These are phyloP conservation scores for Margarornis squamiger DNA, from an alignment of 2,797 vertebrate species.

Conservation along the genomic window DNA sequence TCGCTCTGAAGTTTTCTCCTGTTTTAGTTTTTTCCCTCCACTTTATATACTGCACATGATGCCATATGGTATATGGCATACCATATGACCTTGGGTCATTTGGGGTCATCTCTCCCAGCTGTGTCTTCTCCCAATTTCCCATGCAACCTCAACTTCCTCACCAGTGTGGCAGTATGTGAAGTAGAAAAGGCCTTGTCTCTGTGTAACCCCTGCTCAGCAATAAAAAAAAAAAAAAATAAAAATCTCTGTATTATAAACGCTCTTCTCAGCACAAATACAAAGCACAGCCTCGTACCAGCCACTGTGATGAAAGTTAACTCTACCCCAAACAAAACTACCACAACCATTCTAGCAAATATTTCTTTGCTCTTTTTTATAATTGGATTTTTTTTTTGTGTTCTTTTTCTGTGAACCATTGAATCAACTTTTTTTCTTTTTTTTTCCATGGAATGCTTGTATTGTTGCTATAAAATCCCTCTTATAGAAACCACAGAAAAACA, in stretches of 20 bases:
- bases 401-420: not conserved
- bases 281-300: not conserved
- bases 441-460: not conserved
- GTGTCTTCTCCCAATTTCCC: not conserved
- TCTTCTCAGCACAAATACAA: not conserved
- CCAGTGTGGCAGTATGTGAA: not conserved
- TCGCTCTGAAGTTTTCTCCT: accelerated
- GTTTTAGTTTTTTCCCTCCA: not conserved
- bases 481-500: not conserved
- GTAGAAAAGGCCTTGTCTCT: not conserved
- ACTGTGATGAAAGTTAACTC: not conserved
- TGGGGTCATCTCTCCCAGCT: not conserved
- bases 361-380: not conserved
- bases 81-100: not conserved
- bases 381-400: not conserved
- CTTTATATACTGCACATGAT: not conserved
- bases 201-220: not conserved
- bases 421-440: not conserved
- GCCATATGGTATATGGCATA: too few relatives aligned
- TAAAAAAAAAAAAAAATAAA: not conserved
- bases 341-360: not conserved
- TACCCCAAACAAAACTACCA: not conserved
- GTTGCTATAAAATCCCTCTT: not conserved
- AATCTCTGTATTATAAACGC: not conserved
- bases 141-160: not conserved